Conservation (phyloP, 2,797 vertebrate species). For the Macropus fuliginosus region DNA sequence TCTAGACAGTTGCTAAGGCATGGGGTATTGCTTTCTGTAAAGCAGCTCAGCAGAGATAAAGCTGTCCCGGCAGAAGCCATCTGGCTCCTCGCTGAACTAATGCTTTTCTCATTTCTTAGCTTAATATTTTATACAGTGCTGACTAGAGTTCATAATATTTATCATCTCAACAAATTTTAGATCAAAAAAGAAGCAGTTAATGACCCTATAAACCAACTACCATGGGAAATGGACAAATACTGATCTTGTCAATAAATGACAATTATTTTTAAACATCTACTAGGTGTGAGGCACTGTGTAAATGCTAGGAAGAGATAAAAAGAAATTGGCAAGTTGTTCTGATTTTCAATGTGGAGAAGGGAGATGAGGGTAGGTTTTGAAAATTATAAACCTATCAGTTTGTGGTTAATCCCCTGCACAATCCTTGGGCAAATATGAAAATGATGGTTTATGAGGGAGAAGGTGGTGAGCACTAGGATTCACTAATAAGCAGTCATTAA, state of each 20-base stretch:
- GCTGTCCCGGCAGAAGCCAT: constrained; percentile 74
- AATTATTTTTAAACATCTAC: neutral
- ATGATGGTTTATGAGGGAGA: neutral
- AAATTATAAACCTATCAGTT: neutral
- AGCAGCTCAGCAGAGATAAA: constrained; percentile 76
- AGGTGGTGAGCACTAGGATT: neutral
- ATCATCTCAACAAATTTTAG: neutral
- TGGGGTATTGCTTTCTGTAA: constrained; percentile 46
- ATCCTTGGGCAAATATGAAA: neutral
- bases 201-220: neutral
- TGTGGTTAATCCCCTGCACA: neutral
- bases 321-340: neutral
- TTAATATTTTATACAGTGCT: neutral
- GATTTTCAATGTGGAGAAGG: neutral
- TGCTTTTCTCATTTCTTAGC: neutral
- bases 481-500: neutral
- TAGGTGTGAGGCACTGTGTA: neutral
- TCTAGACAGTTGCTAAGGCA: neutral
- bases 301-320: neutral
- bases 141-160: neutral
- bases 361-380: neutral
- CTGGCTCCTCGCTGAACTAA: constrained; percentile 70
- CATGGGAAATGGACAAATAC: neutral
- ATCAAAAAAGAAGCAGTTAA: neutral
- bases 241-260: neutral